Evolutionary conservation across 2,113 vertebrate species (phyloP), one percentile per base, ranked within the genome.

Genomic region (Salvator merianae): DNA sequence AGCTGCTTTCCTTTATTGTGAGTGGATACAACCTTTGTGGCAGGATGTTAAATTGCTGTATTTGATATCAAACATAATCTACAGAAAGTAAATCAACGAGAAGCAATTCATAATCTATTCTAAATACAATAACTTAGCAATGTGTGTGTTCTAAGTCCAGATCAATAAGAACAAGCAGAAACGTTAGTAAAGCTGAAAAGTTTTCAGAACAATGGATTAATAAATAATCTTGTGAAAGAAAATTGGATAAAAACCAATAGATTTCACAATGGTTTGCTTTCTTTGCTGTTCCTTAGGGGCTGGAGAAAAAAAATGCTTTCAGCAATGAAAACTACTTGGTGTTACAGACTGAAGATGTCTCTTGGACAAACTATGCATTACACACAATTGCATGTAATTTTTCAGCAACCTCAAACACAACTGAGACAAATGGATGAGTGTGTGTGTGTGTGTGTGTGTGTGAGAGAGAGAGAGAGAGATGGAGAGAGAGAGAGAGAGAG

Each of bases 151-250:
- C 84, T 22, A 36, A 12, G 50, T 82, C 4, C 34, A 83, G 84
- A 92, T 93, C 88, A 87, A 86, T 91, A 89, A 12, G 30, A 87
- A 88, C n/a, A 87, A 88, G 77, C 65, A 89, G 87, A 93, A 91
- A 90, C 62, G 26, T 83, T 84, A 88, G 43, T 59, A 22, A 87
- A 30, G 47, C 20, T 79, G 80, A 90, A 89, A 84, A 20, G 36
- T 85, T 88, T 75, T 87, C 62, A 30, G 79, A 89, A 86, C 88
- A 85, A 84, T 59, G 7, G 53, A 86, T 89, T 87, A 84, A 22
- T 72, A 59, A 86, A 86, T 22, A 2, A 83, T 84, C 70, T 83
- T 9, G 6, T 78, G 82, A 83, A 90, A 26, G 76, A 86, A 82
- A 63, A 78, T 1, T 18, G 74, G 18, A 7, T 62, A 82, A 83